These are phyloP conservation scores for Rhogogaster chlorosoma DNA, from an alignment of 2,888 invertebrate species.

Conservation along the genomic window DNA sequence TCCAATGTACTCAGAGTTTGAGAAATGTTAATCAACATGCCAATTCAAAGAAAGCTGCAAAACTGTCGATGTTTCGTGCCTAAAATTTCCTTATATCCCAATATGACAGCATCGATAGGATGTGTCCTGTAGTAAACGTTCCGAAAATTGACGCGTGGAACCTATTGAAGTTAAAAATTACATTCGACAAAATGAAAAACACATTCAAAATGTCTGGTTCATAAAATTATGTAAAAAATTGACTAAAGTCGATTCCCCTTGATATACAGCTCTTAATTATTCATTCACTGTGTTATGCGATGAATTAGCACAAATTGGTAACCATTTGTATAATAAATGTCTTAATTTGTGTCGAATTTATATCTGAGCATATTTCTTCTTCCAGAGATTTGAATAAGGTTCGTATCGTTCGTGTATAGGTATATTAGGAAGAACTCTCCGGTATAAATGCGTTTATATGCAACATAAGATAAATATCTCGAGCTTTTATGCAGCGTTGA, in stretches of 20 bases:
- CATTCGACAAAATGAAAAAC: not conserved
- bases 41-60: not conserved
- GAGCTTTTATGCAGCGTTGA: conserved; percentile 30
- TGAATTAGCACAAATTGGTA: not conserved
- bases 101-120: not conserved
- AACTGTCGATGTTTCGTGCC: too few species aligned
- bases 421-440: not conserved
- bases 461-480: conserved; percentile 35
- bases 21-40: not conserved
- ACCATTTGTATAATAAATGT: not conserved
- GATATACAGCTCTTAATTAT: not conserved
- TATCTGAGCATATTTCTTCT: not conserved
- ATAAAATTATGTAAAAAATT: not conserved
- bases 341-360: not conserved
- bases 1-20: not conserved
- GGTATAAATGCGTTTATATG: conserved; percentile 18
- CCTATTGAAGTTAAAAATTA: not conserved
- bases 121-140: not conserved
- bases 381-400: not conserved
- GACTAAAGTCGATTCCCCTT: not conserved
- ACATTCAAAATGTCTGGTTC: too few species aligned
- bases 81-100: not conserved
- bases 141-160: too few species aligned
- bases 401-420: not conserved
- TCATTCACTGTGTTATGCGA: not conserved